Conservation (phyloP, 1,140 invertebrate species). For the Antheraea mylitta region DNA sequence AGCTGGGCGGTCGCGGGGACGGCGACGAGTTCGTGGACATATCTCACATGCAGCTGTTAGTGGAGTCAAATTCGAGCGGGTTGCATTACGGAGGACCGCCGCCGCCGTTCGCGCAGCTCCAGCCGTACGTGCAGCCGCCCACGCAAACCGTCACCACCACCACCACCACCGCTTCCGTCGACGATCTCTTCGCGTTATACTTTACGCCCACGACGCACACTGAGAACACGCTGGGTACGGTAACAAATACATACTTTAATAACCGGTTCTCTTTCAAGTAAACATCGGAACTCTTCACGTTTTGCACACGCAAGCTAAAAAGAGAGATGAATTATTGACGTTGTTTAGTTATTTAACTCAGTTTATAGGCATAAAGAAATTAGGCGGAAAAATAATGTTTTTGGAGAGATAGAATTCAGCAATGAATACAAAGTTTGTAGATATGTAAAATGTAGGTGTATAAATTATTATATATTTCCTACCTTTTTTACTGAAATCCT, state of each 20-base stretch:
- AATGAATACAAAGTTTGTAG: not conserved
- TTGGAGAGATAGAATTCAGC: not conserved
- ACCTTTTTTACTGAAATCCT: too few species aligned
- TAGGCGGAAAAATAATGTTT: not conserved
- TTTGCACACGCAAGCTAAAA: not conserved
- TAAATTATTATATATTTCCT: too few species aligned
- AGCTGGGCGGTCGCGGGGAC: slow-evolving; percentile 64
- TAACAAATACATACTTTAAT: slow-evolving; percentile 8
- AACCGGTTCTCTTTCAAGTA: slow-evolving; percentile 6
- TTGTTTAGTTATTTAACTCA: too few species aligned
- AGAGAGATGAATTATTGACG: too few species aligned
- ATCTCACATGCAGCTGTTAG: slow-evolving; percentile 80
- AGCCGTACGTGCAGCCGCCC: slow-evolving; percentile 52
- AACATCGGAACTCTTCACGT: not conserved
- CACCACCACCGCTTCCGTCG: slow-evolving; percentile 51
- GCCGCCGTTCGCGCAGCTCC: slow-evolving; percentile 70
- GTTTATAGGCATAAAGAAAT: not conserved
- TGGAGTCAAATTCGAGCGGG: slow-evolving; percentile 74
- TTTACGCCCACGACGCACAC: slow-evolving; percentile 62
- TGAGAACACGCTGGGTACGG: slow-evolving; percentile 39
- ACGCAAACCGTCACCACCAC: slow-evolving; percentile 31
- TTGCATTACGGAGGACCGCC: slow-evolving; percentile 65
- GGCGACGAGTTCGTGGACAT: slow-evolving; percentile 82
- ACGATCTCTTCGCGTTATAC: slow-evolving; percentile 70
- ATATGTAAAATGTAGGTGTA: too few species aligned